These are phyloP conservation scores for Dreissena polymorpha DNA, from an alignment of 1,140 invertebrate species.

Conservation along the genomic window DNA sequence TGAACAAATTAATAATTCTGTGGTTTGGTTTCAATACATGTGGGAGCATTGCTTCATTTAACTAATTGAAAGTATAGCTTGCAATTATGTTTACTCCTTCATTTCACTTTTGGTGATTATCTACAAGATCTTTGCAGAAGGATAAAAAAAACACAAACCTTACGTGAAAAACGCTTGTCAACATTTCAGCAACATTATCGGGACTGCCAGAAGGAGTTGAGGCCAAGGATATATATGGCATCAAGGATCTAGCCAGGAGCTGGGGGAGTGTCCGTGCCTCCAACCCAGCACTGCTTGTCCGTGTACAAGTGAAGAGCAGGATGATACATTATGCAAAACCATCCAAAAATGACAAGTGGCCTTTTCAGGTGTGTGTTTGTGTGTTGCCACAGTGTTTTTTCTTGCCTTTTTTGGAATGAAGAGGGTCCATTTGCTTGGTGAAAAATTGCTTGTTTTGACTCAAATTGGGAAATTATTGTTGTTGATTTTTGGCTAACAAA, in stretches of 20 bases:
- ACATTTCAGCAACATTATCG: neutral
- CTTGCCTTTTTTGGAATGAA: neutral
- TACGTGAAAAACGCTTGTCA: no score
- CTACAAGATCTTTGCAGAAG: no score
- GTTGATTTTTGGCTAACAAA: no score
- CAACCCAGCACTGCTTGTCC: conserved; percentile 59
- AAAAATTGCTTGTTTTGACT: neutral
- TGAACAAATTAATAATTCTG: no score
- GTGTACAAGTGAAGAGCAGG: conserved; percentile 58
- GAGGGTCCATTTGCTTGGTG: neutral
- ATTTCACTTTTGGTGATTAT: no score
- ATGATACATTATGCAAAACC: conserved; percentile 64
- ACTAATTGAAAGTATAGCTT: no score
- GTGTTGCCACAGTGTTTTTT: neutral
- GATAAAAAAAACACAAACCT: no score
- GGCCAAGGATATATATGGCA: conserved; percentile 42
- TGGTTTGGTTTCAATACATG: no score
- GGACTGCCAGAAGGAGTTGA: conserved; percentile 10
- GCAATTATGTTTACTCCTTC: no score
- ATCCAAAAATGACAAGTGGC: conserved; percentile 62
- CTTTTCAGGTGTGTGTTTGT: conserved; percentile 59
- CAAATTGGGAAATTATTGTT: neutral
- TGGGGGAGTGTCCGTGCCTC: conserved; percentile 37
- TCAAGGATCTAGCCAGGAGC: conserved; percentile 57
- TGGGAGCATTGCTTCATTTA: no score